Percentiles rank a stretch among this genome's conserved stretches.
Evolutionary conservation across 2,888 invertebrate species (phyloP).

Genomic region (Ellobium chinense): DNA sequence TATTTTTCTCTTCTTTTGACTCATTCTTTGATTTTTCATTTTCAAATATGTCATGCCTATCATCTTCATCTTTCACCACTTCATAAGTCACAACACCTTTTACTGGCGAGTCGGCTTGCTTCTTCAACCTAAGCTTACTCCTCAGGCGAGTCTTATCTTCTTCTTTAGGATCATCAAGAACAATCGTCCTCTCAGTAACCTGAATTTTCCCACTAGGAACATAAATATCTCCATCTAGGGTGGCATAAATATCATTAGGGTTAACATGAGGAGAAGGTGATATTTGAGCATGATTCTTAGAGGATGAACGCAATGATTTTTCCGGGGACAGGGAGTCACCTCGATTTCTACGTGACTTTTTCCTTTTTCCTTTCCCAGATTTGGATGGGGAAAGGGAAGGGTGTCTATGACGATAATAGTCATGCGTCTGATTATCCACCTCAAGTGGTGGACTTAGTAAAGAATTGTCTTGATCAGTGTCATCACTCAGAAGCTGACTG

Average conservation of each 20-base stretch:
- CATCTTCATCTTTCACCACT: conserved; percentile 20
- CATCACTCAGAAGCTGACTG: not conserved
- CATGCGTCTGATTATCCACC: not conserved
- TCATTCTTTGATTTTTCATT: conserved; percentile 22
- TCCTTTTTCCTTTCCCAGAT: conserved; percentile 19
- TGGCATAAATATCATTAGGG: conserved; percentile 13
- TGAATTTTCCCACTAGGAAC: conserved; percentile 36
- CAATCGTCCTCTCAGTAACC: conserved; percentile 37
- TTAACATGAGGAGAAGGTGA: conserved; percentile 30
- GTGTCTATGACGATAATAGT: not conserved
- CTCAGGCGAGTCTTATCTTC: not conserved
- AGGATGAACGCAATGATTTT: not conserved
- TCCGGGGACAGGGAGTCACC: not conserved
- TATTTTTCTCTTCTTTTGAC: not conserved
- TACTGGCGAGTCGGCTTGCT: conserved; percentile 35
- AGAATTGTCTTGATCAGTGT: conserved; percentile 3
- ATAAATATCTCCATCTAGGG: conserved; percentile 33
- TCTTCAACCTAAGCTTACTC: conserved; percentile 39
- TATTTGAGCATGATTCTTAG: not conserved
- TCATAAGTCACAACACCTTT: conserved; percentile 35
- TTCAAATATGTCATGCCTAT: conserved; percentile 8
- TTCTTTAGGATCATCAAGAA: conserved; percentile 34
- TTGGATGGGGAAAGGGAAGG: not conserved
- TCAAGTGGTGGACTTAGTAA: not conserved
- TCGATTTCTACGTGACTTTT: not conserved